Percentiles rank a stretch among this genome's conserved stretches.
These are phyloP conservation scores for Trematomus bernacchii DNA, from an alignment of 2,797 vertebrate genomes.

Conservation along the genomic window DNA sequence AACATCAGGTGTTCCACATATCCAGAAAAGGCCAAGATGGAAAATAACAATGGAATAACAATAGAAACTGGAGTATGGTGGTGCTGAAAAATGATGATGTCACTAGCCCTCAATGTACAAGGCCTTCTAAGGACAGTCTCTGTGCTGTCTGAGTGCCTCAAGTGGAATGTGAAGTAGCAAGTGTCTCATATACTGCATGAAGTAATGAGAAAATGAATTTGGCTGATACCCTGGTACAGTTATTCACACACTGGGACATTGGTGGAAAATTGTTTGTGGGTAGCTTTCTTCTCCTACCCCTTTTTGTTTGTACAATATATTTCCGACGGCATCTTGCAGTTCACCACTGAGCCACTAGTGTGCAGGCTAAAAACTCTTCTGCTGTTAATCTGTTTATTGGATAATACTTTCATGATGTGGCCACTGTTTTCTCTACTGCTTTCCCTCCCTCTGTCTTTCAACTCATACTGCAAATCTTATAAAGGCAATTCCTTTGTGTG, in stretches of 20 bases:
- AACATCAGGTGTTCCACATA: constrained; percentile 67
- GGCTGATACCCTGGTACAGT: constrained; percentile 35
- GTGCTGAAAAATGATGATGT: constrained; percentile 69
- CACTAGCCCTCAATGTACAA: constrained; percentile 61
- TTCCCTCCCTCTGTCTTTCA: constrained; percentile 10
- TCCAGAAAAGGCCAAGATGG: constrained; percentile 70
- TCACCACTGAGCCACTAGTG: constrained; percentile 31
- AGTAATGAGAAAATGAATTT: constrained; percentile 69
- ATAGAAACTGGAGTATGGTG: constrained; percentile 55
- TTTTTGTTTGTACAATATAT: constrained; percentile 31
- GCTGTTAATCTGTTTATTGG: constrained; percentile 35
- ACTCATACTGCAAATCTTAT: not conserved
- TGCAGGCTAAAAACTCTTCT: constrained; percentile 11
- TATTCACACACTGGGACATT: constrained; percentile 40
- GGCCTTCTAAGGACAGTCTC: constrained; percentile 78
- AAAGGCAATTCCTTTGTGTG: not conserved
- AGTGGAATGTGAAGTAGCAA: constrained; percentile 76
- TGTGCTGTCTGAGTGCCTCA: constrained; percentile 69
- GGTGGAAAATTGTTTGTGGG: constrained; percentile 42
- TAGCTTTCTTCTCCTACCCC: constrained; percentile 10
- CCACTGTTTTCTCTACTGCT: constrained; percentile 13
- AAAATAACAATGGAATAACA: constrained; percentile 77
- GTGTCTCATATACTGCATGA: constrained; percentile 64
- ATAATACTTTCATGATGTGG: constrained; percentile 29
- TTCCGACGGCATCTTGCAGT: constrained; percentile 16